Conservation (phyloP, 2,888 invertebrate species). For the Galeopsomyia nigrocyanea region DNA sequence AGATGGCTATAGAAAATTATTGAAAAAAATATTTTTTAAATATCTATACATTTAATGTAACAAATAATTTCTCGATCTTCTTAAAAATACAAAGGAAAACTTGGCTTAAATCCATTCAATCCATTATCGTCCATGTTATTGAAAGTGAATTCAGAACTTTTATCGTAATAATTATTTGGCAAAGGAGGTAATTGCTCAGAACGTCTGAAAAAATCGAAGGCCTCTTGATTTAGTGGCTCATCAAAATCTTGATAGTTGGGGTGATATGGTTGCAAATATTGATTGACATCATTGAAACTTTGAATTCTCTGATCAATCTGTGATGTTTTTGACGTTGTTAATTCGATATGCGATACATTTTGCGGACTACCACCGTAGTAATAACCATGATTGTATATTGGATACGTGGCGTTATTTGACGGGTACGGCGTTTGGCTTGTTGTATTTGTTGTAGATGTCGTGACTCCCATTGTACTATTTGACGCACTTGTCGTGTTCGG, state of each 20-base stretch:
- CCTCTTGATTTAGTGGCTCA: not conserved
- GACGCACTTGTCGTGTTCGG: too few relatives aligned
- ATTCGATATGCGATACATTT: constrained; percentile 53
- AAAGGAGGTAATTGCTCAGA: constrained; percentile 8
- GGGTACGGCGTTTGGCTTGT: too few relatives aligned
- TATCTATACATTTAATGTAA: too few relatives aligned
- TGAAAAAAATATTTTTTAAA: too few relatives aligned
- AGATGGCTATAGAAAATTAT: too few relatives aligned
- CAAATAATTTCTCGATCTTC: not conserved
- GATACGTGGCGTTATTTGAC: constrained; percentile 38
- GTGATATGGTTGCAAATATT: not conserved
- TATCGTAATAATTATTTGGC: constrained; percentile 8
- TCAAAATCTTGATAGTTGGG: constrained; percentile 16
- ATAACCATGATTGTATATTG: constrained; percentile 48
- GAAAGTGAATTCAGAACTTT: not conserved
- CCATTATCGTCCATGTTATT: not conserved
- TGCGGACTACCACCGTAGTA: constrained; percentile 63
- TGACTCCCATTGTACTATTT: too few relatives aligned
- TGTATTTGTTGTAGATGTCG: constrained; percentile 5
- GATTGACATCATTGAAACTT: not conserved
- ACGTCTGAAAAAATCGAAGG: constrained; percentile 17
- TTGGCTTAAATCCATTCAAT: constrained; percentile 31
- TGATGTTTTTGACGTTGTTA: constrained; percentile 51
- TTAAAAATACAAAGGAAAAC: constrained; percentile 21
- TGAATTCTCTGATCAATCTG: not conserved